phyloP scores from a whole-genome alignment of 2,888 invertebrate genomes.

The Rotaria socialis region DNA sequence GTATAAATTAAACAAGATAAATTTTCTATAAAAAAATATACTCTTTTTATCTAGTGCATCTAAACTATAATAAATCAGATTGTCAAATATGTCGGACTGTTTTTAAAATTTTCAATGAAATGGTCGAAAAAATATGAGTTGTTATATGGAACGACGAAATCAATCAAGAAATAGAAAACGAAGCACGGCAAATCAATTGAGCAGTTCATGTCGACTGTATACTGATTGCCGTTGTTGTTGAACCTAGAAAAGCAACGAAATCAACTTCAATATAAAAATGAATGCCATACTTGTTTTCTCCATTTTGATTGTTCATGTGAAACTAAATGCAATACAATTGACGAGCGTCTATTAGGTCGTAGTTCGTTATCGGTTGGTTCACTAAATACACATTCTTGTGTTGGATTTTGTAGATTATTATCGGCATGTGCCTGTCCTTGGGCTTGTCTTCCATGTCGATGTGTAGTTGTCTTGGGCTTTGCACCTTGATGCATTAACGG shows the following conservation, averaged over 20 bases:
- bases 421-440: conserved; percentile 88
- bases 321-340: conserved; percentile 79
- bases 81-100: too few species aligned
- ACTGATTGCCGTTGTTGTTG: conserved; percentile 90
- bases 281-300: conserved; percentile 66
- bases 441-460: conserved; percentile 71
- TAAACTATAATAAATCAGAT: too few species aligned
- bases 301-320: conserved; percentile 94
- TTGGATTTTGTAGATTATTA: conserved; percentile 69
- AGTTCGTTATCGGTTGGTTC: background rate
- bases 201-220: conserved; percentile 93
- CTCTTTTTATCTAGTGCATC: too few species aligned
- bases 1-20: too few species aligned
- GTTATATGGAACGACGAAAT: too few species aligned
- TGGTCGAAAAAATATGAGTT: too few species aligned
- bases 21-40: too few species aligned
- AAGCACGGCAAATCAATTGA: conserved; percentile 68
- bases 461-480: background rate
- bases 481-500: conserved; percentile 72
- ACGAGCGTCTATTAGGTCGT: conserved; percentile 48
- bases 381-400: conserved; percentile 25
- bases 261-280: background rate
- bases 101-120: background rate
- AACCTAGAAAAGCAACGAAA: conserved; percentile 65
- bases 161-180: background rate